phyloP scores from a whole-genome alignment of 2,113 vertebrate species.

The Galbula dea region DNA sequence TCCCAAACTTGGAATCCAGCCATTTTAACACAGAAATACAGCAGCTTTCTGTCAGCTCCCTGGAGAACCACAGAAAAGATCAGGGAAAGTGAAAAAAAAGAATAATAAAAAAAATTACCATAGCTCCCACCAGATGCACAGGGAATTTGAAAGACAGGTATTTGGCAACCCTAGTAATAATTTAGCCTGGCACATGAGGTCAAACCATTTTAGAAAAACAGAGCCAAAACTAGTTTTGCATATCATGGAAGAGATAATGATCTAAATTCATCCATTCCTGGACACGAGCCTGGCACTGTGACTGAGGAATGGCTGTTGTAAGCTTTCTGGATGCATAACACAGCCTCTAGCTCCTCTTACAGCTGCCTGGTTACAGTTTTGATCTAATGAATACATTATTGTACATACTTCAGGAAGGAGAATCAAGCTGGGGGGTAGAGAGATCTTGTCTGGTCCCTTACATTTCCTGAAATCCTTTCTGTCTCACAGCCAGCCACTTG shows the following conservation, averaged over 20 bases:
- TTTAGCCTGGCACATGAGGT: neutral
- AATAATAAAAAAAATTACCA: neutral
- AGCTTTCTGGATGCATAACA: neutral
- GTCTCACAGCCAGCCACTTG: neutral
- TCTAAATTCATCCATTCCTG: neutral
- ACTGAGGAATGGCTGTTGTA: neutral
- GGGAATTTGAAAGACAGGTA: neutral
- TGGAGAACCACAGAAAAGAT: neutral
- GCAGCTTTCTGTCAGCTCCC: neutral
- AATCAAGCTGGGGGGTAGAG: neutral
- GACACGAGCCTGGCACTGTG: neutral
- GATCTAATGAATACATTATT: neutral
- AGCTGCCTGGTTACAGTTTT: neutral
- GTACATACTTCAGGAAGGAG: neutral
- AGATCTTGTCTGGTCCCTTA: neutral
- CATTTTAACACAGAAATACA: neutral
- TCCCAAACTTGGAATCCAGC: neutral
- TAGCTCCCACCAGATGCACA: neutral
- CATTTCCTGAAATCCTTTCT: neutral
- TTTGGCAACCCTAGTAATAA: neutral
- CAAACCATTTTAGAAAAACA: slow-evolving; percentile 1
- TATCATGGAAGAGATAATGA: neutral
- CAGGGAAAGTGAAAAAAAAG: too few species aligned
- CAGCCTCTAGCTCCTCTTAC: neutral
- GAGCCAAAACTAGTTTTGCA: neutral